Conservation (phyloP, 1,140 invertebrate species). For the Aphaenogaster rudis region DNA sequence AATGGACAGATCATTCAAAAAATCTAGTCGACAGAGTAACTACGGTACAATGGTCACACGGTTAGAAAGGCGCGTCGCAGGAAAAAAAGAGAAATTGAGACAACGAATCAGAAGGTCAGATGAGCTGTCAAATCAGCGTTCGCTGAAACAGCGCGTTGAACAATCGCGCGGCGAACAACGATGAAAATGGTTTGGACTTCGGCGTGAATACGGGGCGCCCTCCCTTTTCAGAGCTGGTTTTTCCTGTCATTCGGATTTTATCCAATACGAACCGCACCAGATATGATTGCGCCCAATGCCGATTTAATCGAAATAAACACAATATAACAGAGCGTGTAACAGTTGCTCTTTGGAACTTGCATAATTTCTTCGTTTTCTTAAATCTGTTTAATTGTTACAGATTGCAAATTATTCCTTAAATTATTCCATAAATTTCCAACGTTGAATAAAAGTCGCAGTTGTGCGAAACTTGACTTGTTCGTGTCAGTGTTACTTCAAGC, state of each 20-base stretch:
- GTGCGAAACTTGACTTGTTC: neutral
- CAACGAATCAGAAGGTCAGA: constrained; percentile 74
- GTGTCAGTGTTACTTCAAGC: neutral
- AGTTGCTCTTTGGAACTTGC: neutral
- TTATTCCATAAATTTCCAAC: neutral
- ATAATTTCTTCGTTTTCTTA: neutral
- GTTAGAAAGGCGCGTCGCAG: constrained; percentile 37
- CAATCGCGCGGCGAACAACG: constrained; percentile 71
- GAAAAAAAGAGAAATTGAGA: constrained; percentile 59
- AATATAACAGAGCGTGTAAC: neutral
- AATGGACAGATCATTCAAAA: constrained; percentile 26
- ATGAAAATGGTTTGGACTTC: constrained; percentile 61
- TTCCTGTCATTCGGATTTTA: constrained; percentile 47
- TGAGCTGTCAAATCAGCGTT: constrained; percentile 76
- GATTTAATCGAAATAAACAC: constrained; percentile 42
- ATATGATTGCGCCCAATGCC: constrained; percentile 20
- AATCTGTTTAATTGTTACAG: neutral
- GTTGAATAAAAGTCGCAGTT: neutral
- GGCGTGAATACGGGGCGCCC: constrained; percentile 33
- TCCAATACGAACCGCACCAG: constrained; percentile 10
- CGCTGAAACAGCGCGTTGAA: constrained; percentile 67
- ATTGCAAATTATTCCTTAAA: neutral
- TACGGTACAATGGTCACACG: constrained; percentile 50
- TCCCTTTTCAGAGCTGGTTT: constrained; percentile 48
- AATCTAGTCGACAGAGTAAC: constrained; percentile 35